A percentile compares a stretch with the other conserved stretches of the same genome.
These are phyloP conservation scores for Philonicus albiceps DNA, from an alignment of 2,888 invertebrate species.

Conservation along the genomic window DNA sequence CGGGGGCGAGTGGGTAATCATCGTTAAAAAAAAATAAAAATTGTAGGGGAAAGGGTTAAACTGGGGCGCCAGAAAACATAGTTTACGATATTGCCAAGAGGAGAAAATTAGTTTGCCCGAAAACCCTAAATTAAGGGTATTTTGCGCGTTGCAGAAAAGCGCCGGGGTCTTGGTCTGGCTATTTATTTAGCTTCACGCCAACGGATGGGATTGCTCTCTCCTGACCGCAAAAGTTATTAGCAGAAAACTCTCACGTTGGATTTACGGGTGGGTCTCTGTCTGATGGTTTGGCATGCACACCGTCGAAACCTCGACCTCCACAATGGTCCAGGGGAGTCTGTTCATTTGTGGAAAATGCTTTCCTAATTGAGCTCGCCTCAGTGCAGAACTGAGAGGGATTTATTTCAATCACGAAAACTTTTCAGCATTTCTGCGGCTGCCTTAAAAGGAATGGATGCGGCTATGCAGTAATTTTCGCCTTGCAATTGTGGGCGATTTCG, in stretches of 20 bases:
- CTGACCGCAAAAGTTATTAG: slow-evolving; percentile 39
- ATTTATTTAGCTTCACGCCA: neutral
- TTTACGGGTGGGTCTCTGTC: neutral
- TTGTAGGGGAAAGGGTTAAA: neutral
- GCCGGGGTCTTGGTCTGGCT: neutral
- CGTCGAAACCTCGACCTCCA: neutral
- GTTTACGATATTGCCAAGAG: neutral
- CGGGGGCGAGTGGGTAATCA: neutral
- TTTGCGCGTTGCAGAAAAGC: slow-evolving; percentile 13
- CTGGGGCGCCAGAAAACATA: neutral
- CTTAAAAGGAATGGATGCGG: neutral
- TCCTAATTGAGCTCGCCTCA: slow-evolving; percentile 36
- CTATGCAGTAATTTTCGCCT: neutral
- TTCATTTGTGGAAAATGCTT: slow-evolving; percentile 43
- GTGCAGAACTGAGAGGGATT: slow-evolving; percentile 33
- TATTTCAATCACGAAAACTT: slow-evolving; percentile 43
- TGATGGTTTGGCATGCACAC: neutral
- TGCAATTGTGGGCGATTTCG: neutral
- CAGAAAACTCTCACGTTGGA: slow-evolving; percentile 34
- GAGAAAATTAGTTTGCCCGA: slow-evolving; percentile 32
- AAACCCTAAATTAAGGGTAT: slow-evolving; percentile 35
- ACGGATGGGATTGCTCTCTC: neutral
- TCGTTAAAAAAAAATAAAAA: neutral
- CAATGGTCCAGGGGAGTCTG: slow-evolving; percentile 5
- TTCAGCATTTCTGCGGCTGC: slow-evolving; percentile 22